Percentiles rank a stretch among this genome's conserved stretches.
These are phyloP conservation scores for Drepana falcataria DNA, from an alignment of 2,888 invertebrate species.

Conservation along the genomic window DNA sequence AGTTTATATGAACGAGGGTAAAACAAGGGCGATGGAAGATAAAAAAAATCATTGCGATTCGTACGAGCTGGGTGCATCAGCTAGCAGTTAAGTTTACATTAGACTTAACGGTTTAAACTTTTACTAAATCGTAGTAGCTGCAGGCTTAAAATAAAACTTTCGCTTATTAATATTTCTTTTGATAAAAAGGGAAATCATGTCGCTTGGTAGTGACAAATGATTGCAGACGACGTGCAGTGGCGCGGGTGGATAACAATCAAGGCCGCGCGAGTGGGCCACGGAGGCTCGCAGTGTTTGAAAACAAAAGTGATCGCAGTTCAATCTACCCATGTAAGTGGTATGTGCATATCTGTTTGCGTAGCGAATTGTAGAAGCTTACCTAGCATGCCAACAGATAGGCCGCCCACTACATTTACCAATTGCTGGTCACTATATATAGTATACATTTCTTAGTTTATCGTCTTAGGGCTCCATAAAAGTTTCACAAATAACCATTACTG, in stretches of 20 bases:
- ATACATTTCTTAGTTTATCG: background rate
- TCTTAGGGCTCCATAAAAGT: too few species aligned
- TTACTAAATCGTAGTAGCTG: slow-evolving; percentile 34
- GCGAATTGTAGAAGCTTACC: slow-evolving; percentile 15
- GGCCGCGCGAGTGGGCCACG: slow-evolving; percentile 40
- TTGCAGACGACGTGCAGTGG: slow-evolving; percentile 51
- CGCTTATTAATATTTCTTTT: slow-evolving; percentile 57
- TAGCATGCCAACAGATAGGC: slow-evolving; percentile 12
- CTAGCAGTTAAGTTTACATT: too few species aligned
- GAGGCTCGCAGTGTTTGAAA: slow-evolving; percentile 47
- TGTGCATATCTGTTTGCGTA: slow-evolving; percentile 38
- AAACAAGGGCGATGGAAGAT: too few species aligned
- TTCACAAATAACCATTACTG: too few species aligned
- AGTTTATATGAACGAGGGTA: too few species aligned
- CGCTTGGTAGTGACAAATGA: slow-evolving; percentile 40
- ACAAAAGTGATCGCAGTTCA: slow-evolving; percentile 63
- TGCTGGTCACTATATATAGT: background rate
- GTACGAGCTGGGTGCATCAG: too few species aligned
- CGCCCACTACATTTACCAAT: slow-evolving; percentile 5
- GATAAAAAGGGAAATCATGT: slow-evolving; percentile 63
- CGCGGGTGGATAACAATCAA: slow-evolving; percentile 53
- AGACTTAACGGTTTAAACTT: slow-evolving; percentile 3
- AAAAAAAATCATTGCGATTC: too few species aligned
- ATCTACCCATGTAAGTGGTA: slow-evolving; percentile 29
- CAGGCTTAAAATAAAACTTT: slow-evolving; percentile 42